These are phyloP conservation scores for Toxotes lorentzi DNA, from an alignment of 2,797 vertebrate species.

Conservation along the genomic window DNA sequence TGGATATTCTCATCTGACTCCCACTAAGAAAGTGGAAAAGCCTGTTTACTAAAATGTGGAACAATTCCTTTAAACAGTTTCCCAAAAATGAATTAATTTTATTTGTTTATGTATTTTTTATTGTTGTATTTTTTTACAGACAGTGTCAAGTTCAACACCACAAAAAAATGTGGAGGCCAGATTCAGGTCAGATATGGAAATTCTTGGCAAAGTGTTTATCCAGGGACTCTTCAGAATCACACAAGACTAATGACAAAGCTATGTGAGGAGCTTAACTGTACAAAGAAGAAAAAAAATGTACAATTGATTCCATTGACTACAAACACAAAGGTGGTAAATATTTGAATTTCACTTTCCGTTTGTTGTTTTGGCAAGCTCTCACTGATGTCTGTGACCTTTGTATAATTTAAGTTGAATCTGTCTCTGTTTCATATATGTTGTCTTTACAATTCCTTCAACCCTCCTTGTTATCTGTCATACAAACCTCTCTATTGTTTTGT, in stretches of 20 bases:
- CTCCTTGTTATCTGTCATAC: neutral
- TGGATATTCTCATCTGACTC: too few species aligned
- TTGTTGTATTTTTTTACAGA: slow-evolving; percentile 46
- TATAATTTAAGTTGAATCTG: neutral
- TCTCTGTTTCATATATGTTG: neutral
- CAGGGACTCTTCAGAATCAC: too few species aligned
- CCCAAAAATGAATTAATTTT: neutral
- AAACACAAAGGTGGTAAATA: neutral
- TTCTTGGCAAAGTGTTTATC: too few species aligned
- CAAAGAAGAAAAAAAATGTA: too few species aligned
- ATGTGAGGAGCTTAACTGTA: fast-evolving
- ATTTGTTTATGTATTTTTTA: neutral
- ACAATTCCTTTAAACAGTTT: neutral
- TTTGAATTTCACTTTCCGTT: fast-evolving
- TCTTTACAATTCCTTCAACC: neutral
- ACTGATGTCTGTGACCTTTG: neutral
- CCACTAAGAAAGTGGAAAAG: neutral
- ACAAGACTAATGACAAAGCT: neutral
- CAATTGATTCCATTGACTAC: too few species aligned
- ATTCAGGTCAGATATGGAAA: slow-evolving; percentile 14
- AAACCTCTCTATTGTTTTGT: neutral
- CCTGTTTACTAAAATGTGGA: neutral
- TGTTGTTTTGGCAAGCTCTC: neutral
- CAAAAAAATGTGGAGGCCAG: slow-evolving; percentile 47
- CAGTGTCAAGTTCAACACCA: fast-evolving